Percentiles rank a stretch among this genome's conserved stretches.
These are phyloP conservation scores for Meriones psammophilus DNA, from an alignment of 2,797 vertebrate genomes.

Conservation along the genomic window DNA sequence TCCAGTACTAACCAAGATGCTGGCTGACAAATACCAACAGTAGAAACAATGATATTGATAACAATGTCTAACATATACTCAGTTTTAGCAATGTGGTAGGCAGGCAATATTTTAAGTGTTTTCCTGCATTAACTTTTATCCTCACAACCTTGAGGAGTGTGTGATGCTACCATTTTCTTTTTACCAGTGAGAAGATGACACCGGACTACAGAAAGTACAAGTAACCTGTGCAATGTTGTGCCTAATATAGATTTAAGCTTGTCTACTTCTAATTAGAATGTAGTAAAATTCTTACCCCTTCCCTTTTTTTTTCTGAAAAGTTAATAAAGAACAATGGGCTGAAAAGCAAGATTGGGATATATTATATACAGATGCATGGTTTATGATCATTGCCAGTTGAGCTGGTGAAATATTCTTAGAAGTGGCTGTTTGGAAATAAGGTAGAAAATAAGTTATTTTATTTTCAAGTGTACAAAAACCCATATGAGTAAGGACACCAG, in stretches of 20 bases:
- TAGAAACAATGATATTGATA: background rate
- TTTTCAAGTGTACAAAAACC: constrained; percentile 34
- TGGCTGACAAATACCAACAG: background rate
- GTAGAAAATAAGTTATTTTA: constrained; percentile 13
- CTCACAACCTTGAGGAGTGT: background rate
- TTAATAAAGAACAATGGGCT: background rate
- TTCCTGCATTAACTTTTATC: background rate
- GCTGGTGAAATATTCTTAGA: background rate
- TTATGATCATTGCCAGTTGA: background rate
- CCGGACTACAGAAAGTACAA: background rate
- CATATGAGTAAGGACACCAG: background rate
- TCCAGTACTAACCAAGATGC: background rate
- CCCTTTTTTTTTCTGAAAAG: background rate
- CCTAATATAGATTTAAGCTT: background rate
- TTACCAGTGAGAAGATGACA: background rate
- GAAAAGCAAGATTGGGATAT: background rate
- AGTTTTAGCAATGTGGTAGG: background rate
- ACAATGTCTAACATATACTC: background rate
- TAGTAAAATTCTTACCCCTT: rapidly evolving
- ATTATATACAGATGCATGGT: background rate
- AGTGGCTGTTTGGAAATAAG: background rate
- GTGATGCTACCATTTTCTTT: background rate
- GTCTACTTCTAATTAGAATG: background rate
- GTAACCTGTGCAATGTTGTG: background rate
- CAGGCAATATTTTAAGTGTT: background rate